Conservation (phyloP, 2,797 vertebrate species). For the Esox lucius region DNA sequence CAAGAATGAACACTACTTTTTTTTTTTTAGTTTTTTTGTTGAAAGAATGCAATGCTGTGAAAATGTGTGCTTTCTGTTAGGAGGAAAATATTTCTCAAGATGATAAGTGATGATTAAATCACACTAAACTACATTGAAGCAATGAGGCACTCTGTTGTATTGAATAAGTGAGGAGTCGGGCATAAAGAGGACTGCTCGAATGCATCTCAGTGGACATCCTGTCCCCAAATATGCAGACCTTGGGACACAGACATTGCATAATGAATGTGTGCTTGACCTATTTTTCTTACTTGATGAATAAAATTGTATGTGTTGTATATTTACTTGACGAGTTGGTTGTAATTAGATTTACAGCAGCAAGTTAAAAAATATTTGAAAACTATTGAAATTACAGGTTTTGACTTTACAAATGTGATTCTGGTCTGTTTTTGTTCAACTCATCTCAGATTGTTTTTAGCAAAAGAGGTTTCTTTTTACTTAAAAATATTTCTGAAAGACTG, state of each 20-base stretch:
- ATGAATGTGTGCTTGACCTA: constrained; percentile 2
- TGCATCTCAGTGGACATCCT: neutral
- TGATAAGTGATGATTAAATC: neutral
- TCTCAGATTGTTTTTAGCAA: neutral
- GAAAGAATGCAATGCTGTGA: neutral
- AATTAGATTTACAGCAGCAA: neutral
- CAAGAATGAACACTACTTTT: neutral
- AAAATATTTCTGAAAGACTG: constrained; percentile 3
- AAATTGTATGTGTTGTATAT: neutral
- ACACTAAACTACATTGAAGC: neutral
- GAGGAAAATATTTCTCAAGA: neutral
- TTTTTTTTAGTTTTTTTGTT: neutral
- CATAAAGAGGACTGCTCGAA: neutral
- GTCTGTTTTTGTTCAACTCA: neutral
- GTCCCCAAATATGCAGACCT: neutral
- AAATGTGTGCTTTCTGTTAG: constrained; percentile 1
- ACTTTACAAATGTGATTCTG: neutral
- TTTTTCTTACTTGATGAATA: constrained; percentile 7
- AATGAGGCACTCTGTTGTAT: neutral
- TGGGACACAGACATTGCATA: neutral
- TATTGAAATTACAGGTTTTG: neutral
- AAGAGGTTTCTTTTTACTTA: neutral
- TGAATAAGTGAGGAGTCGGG: neutral
- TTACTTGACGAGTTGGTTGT: neutral
- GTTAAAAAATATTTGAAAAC: neutral